Evolutionary conservation across 1,140 invertebrate species (phyloP).

Genomic region (Drosophila rufa): DNA sequence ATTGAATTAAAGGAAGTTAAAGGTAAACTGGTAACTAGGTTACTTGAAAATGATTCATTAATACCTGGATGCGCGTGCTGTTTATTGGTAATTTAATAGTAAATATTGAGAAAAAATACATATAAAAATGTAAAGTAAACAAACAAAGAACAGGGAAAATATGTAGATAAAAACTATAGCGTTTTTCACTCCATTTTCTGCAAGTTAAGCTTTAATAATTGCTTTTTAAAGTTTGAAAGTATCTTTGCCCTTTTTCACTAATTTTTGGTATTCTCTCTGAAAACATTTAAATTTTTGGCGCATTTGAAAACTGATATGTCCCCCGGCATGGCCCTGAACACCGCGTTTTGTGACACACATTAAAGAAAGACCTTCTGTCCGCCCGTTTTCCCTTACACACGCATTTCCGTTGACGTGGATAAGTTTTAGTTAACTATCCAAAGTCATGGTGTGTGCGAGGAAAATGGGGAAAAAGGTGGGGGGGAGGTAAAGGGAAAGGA

Average conservation of each 20-base stretch:
- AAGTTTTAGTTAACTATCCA: conserved; percentile 65
- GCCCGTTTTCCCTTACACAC: conserved; percentile 11
- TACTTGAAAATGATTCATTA: no score
- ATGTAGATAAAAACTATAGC: no score
- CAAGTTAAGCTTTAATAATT: no score
- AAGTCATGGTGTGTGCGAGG: conserved; percentile 23
- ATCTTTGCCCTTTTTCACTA: no score
- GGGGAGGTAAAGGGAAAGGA: background rate
- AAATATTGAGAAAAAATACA: no score
- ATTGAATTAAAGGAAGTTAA: background rate
- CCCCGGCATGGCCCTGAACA: conserved; percentile 5
- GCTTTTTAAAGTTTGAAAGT: no score
- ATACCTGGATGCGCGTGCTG: no score
- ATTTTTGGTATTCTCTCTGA: conserved; percentile 13
- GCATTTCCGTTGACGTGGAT: conserved; percentile 54
- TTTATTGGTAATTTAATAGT: no score
- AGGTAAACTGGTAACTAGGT: no score
- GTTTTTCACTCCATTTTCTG: no score
- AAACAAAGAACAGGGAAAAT: no score
- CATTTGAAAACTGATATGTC: conserved; percentile 64
- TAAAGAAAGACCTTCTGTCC: conserved; percentile 22
- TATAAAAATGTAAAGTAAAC: no score
- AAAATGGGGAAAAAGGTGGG: conserved; percentile 5
- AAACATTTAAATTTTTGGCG: conserved; percentile 54
- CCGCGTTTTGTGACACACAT: conserved; percentile 43